phyloP scores from a whole-genome alignment of 1,140 invertebrate species.

The Araneus ventricosus region DNA sequence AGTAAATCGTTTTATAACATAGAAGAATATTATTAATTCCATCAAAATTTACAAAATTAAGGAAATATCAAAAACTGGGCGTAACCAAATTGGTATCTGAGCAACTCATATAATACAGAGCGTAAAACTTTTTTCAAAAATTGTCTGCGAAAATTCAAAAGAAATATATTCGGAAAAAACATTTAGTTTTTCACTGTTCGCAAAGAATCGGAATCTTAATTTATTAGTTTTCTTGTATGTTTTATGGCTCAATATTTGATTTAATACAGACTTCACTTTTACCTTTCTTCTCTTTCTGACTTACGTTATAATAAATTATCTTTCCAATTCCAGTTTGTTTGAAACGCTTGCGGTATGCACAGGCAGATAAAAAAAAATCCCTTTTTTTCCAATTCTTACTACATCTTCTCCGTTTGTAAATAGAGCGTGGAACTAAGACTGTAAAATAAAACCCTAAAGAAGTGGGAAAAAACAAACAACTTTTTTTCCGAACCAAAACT shows the following conservation, averaged over 20 bases:
- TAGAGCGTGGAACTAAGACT: constrained; percentile 13
- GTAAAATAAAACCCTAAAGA: constrained; percentile 34
- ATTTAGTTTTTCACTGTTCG: background rate
- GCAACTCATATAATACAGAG: too few species aligned
- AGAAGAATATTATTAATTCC: too few species aligned
- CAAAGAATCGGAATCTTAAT: background rate
- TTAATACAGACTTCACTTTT: background rate
- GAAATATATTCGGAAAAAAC: too few species aligned
- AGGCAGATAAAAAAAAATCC: background rate
- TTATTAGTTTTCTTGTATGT: background rate
- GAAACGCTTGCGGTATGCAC: background rate
- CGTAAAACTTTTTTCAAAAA: too few species aligned
- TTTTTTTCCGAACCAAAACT: background rate
- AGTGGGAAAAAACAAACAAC: background rate
- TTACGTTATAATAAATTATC: constrained; percentile 14
- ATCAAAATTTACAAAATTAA: too few species aligned
- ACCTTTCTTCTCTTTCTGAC: background rate
- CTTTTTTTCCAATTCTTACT: background rate
- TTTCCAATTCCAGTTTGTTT: constrained; percentile 16
- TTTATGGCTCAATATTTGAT: background rate
- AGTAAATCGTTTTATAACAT: too few species aligned
- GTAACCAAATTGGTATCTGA: too few species aligned
- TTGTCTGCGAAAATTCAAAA: too few species aligned
- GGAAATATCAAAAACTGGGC: too few species aligned
- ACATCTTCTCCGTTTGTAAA: constrained; percentile 11